Percentiles rank a stretch among this genome's conserved stretches.
Evolutionary conservation across 2,888 invertebrate genomes (phyloP).

Genomic region (Latrodectus hesperus): DNA sequence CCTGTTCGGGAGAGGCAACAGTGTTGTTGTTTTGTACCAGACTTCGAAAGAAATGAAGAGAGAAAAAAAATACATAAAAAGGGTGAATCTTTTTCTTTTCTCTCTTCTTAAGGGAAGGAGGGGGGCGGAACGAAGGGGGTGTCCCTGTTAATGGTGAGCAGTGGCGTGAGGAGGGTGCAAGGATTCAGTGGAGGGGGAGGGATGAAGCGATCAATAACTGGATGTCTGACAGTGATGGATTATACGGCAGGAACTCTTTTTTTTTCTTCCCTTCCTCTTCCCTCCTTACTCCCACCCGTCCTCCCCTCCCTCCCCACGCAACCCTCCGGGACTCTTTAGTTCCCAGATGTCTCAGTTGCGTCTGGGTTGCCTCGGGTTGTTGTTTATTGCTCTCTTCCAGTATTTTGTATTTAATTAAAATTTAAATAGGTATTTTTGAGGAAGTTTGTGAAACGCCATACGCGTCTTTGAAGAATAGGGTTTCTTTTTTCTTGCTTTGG

Average conservation of each 20-base stretch:
- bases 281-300: neutral
- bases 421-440: no score
- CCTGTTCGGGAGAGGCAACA: slow-evolving; percentile 46
- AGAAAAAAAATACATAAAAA: slow-evolving; percentile 25
- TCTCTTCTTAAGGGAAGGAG: slow-evolving; percentile 27
- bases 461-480: no score
- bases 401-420: no score
- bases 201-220: slow-evolving; percentile 60
- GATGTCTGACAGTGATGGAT: slow-evolving; percentile 60
- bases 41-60: slow-evolving; percentile 14
- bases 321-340: neutral
- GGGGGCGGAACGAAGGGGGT: slow-evolving; percentile 6
- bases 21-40: slow-evolving; percentile 52
- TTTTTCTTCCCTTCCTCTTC: neutral
- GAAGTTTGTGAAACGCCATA: no score
- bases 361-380: neutral
- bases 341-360: slow-evolving; percentile 54
- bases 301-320: no score
- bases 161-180: slow-evolving; percentile 16
- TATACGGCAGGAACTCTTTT: slow-evolving; percentile 28
- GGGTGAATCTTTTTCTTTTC: slow-evolving; percentile 14
- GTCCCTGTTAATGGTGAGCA: slow-evolving; percentile 1
- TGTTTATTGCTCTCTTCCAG: no score
- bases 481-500: no score
- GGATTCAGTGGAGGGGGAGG: slow-evolving; percentile 10